A percentile compares a stretch with the other conserved stretches of the same genome.
These are phyloP conservation scores for Phyllopteryx taeniolatus DNA, from an alignment of 2,113 vertebrate species.

Conservation along the genomic window DNA sequence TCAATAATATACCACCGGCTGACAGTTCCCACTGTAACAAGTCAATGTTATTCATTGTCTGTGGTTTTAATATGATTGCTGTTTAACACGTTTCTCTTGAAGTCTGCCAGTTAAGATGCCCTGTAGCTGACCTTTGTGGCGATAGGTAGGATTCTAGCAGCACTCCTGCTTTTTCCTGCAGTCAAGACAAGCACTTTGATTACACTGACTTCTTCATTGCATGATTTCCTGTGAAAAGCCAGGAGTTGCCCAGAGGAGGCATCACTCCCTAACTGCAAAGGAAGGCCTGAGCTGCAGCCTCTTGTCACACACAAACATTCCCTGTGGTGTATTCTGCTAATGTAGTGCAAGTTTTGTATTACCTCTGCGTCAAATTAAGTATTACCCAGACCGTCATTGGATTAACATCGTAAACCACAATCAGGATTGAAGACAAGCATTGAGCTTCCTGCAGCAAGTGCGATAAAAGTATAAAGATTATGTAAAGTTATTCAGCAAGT, in stretches of 20 bases:
- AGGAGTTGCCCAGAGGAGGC: slow-evolving; percentile 35
- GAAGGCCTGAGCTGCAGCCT: slow-evolving; percentile 9
- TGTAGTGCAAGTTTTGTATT: slow-evolving; percentile 20
- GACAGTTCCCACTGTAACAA: slow-evolving; percentile 7
- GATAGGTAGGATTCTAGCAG: slow-evolving; percentile 30
- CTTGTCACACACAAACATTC: slow-evolving; percentile 11
- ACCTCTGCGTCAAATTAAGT: slow-evolving; percentile 24
- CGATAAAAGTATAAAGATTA: slow-evolving; percentile 64
- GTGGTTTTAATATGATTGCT: not conserved
- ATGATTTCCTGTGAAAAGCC: slow-evolving; percentile 44
- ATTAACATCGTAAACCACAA: slow-evolving; percentile 42
- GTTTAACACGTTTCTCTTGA: slow-evolving; percentile 3
- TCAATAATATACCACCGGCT: not conserved
- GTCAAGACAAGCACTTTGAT: slow-evolving; percentile 46
- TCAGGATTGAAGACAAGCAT: slow-evolving; percentile 37
- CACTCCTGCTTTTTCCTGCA: slow-evolving; percentile 23
- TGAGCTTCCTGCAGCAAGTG: slow-evolving; percentile 34
- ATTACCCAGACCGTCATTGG: slow-evolving; percentile 14
- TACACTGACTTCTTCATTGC: slow-evolving; percentile 42
- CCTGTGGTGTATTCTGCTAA: slow-evolving; percentile 23
- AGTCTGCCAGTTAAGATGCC: slow-evolving; percentile 22
- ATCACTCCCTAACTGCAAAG: slow-evolving; percentile 45
- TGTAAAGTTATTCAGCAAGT: slow-evolving; percentile 73
- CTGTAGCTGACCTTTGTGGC: slow-evolving; percentile 48
- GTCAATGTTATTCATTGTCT: not conserved